These are phyloP conservation scores for Cyprinus carpio DNA, from an alignment of 2,113 vertebrate genomes.

Conservation along the genomic window DNA sequence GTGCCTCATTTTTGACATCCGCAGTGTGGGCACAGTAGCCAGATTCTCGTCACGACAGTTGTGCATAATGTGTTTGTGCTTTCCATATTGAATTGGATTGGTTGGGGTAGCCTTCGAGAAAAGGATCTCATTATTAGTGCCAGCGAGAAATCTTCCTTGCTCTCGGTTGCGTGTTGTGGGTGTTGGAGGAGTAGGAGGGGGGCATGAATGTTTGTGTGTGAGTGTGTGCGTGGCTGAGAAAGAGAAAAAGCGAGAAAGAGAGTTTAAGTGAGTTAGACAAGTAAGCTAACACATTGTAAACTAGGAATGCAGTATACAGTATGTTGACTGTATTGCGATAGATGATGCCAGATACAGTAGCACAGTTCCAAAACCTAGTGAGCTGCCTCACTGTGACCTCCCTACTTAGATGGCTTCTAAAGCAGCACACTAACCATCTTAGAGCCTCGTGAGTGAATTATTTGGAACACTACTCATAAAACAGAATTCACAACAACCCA, in stretches of 20 bases:
- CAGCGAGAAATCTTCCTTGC: slow-evolving; percentile 56
- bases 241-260: slow-evolving; percentile 32
- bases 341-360: background rate
- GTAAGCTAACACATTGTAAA: background rate
- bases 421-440: background rate
- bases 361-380: background rate
- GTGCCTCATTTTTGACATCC: slow-evolving; percentile 19
- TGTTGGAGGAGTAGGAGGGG: slow-evolving; percentile 48
- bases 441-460: background rate
- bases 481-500: slow-evolving; percentile 1
- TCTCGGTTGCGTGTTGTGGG: slow-evolving; percentile 53
- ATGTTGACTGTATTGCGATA: background rate
- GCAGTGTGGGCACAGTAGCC: slow-evolving; percentile 30
- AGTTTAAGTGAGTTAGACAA: background rate
- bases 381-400: background rate
- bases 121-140: slow-evolving; percentile 59
- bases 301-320: background rate
- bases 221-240: slow-evolving; percentile 7
- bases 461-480: background rate
- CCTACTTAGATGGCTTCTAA: background rate
- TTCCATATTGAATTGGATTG: slow-evolving; percentile 53
- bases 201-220: slow-evolving; percentile 42
- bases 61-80: slow-evolving; percentile 51
- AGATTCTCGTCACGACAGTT: slow-evolving; percentile 25
- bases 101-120: slow-evolving; percentile 51